These are phyloP conservation scores for Siphlonurus alternatus DNA, from an alignment of 2,888 invertebrate species.

Conservation along the genomic window DNA sequence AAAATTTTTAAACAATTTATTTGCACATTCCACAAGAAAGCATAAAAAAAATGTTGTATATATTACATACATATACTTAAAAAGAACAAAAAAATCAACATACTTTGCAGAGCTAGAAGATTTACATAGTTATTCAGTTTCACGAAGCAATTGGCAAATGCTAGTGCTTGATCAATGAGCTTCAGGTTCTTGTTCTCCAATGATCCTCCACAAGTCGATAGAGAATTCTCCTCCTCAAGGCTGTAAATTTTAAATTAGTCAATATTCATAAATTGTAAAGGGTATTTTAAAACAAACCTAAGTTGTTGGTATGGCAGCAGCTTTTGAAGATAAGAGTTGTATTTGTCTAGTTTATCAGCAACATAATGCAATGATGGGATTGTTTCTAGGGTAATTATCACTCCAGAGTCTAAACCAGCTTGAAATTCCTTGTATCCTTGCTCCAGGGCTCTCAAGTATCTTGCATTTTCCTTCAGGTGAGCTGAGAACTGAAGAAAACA, in stretches of 20 bases:
- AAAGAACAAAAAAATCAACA: too few relatives aligned
- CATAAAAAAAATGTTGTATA: too few relatives aligned
- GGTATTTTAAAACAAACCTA: background rate
- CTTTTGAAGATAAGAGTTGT: constrained; percentile 24
- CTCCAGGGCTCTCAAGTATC: constrained; percentile 13
- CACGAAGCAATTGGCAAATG: constrained; percentile 10
- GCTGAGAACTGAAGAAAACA: constrained; percentile 23
- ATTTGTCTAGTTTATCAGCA: constrained; percentile 22
- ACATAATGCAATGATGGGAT: constrained; percentile 23
- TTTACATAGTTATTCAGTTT: constrained; percentile 14
- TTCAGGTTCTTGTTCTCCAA: constrained; percentile 11
- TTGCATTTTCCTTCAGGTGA: constrained; percentile 18
- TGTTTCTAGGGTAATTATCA: constrained; percentile 20
- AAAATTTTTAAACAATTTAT: too few relatives aligned
- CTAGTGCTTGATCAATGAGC: constrained; percentile 9
- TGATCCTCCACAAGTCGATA: constrained; percentile 10
- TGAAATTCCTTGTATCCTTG: constrained; percentile 14
- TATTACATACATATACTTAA: too few relatives aligned
- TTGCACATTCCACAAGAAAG: too few relatives aligned
- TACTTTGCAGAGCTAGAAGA: constrained; percentile 15
- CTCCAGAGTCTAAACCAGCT: constrained; percentile 13
- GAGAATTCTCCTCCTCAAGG: constrained; percentile 13
- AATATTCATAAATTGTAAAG: background rate
- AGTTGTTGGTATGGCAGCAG: constrained; percentile 25
- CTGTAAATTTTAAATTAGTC: constrained; percentile 8